Percentiles rank a stretch among this genome's conserved stretches.
phyloP scores from a whole-genome alignment of 1,140 invertebrate genomes.

The Drosophila ironensis region DNA sequence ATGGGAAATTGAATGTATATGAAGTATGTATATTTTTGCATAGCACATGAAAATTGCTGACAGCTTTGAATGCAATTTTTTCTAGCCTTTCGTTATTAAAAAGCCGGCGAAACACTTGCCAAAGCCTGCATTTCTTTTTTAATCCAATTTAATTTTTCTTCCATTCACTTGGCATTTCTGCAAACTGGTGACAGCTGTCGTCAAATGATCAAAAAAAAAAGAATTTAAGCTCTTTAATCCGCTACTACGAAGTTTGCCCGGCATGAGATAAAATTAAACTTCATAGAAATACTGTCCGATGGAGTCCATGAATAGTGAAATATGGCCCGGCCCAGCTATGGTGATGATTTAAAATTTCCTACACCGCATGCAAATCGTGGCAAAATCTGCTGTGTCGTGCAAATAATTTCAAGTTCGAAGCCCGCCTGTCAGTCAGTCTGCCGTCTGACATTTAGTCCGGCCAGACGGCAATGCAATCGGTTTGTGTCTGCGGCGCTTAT shows the following conservation, averaged over 20 bases:
- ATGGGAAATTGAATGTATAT: constrained; percentile 61
- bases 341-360: background rate
- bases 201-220: constrained; percentile 10
- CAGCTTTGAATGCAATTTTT: constrained; percentile 21
- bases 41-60: constrained; percentile 28
- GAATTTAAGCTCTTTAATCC: constrained; percentile 59
- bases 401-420: constrained; percentile 67
- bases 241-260: constrained; percentile 56
- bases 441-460: constrained; percentile 22
- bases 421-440: constrained; percentile 45
- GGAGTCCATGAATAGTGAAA: constrained; percentile 7
- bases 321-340: background rate
- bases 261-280: constrained; percentile 60
- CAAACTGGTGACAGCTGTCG: constrained; percentile 68
- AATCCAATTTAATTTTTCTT: constrained; percentile 19
- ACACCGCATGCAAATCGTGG: background rate
- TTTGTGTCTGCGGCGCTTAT: constrained; percentile 54
- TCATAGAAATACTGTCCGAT: constrained; percentile 19
- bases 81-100: constrained; percentile 38
- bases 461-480: constrained; percentile 31
- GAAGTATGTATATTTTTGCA: constrained; percentile 18
- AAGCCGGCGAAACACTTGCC: constrained; percentile 48
- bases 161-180: constrained; percentile 48
- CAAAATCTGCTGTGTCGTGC: constrained; percentile 41
- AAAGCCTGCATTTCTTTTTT: constrained; percentile 26